Evolutionary conservation across 30 jellyfish, hydroid and myxozoan species (phyloP).

Genomic region (Cassiopea xamachana): DNA sequence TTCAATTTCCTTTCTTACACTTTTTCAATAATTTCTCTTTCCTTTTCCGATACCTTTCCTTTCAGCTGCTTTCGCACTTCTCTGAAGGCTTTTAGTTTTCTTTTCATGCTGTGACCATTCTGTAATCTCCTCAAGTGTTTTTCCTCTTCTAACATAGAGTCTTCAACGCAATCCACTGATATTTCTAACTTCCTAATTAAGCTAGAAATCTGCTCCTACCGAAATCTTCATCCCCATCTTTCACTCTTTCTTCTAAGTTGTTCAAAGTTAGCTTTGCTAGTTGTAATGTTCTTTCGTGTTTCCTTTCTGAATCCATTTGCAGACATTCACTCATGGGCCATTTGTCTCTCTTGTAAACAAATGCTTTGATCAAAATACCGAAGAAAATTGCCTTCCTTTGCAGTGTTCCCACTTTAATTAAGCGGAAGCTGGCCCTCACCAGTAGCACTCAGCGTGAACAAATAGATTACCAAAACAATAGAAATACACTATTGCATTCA

Average conservation of each 20-base stretch:
- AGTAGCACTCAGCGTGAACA: neutral
- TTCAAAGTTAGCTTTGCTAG: neutral
- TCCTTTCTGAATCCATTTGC: neutral
- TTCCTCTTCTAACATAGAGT: neutral
- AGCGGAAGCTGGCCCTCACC: neutral
- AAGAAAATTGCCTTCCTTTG: neutral
- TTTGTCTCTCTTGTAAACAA: neutral
- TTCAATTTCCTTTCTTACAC: neutral
- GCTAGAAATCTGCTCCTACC: neutral
- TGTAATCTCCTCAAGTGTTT: neutral
- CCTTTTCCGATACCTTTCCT: neutral
- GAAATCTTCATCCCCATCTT: neutral
- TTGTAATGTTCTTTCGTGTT: neutral
- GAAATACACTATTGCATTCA: neutral
- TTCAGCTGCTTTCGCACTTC: neutral
- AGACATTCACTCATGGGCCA: neutral
- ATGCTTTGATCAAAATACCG: neutral
- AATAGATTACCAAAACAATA: neutral
- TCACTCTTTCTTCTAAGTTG: neutral
- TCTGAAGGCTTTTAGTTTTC: neutral
- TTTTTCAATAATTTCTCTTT: neutral
- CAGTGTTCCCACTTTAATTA: neutral
- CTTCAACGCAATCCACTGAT: neutral
- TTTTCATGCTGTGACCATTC: neutral
- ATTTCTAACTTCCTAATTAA: neutral